Conservation (phyloP, 2,113 vertebrate species). For the Canis aureus region DNA sequence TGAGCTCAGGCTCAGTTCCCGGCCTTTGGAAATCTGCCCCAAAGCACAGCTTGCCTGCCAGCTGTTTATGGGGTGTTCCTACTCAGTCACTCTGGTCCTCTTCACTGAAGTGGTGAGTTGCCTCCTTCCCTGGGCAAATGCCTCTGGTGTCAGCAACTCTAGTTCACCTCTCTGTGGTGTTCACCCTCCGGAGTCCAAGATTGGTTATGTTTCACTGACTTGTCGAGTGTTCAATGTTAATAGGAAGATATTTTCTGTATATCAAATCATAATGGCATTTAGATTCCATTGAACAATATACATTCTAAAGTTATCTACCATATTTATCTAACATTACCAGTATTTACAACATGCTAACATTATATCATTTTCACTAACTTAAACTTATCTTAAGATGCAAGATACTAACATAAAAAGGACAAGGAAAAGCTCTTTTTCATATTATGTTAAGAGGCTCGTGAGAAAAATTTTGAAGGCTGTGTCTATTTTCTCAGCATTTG, state of each 20-base stretch:
- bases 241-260: not conserved
- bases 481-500: not conserved
- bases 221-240: not conserved
- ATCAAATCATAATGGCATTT: not conserved
- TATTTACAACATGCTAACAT: not conserved
- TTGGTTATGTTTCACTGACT: not conserved
- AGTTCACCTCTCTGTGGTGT: not conserved
- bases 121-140: not conserved
- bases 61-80: not conserved
- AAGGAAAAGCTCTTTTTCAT: not conserved
- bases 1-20: not conserved
- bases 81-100: fast-evolving
- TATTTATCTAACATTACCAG: not conserved
- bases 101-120: not conserved
- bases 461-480: not conserved
- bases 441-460: not conserved
- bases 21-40: not conserved
- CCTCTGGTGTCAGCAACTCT: not conserved
- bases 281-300: not conserved
- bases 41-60: not conserved
- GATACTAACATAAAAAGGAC: not conserved
- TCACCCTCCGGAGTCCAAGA: not conserved
- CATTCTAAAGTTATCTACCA: not conserved
- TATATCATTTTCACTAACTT: not conserved
- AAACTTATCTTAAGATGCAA: not conserved